Conservation (phyloP, 2,797 vertebrate species). For the Rhinoraja longicauda region DNA sequence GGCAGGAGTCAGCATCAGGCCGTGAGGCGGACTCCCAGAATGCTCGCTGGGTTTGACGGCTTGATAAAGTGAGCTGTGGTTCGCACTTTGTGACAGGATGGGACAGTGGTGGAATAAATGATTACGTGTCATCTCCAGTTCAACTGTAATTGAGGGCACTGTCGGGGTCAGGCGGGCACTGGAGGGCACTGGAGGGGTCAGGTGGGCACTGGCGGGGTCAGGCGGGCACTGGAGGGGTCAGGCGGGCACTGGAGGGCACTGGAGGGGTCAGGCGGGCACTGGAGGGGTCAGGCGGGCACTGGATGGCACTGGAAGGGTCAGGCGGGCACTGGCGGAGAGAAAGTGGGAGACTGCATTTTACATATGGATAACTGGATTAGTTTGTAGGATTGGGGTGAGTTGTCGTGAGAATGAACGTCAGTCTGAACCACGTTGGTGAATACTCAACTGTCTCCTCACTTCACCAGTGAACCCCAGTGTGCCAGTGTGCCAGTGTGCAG, state of each 20-base stretch:
- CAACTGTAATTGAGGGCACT: neutral
- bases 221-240: too few relatives aligned
- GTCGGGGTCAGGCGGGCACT: too few relatives aligned
- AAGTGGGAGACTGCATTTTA: neutral
- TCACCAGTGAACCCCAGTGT: too few relatives aligned
- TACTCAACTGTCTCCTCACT: neutral
- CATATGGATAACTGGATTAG: neutral
- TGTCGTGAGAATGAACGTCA: neutral
- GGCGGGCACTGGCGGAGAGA: too few relatives aligned
- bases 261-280: too few relatives aligned
- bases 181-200: too few relatives aligned
- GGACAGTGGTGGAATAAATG: neutral
- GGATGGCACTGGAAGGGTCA: too few relatives aligned
- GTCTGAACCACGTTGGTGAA: neutral
- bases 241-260: too few relatives aligned
- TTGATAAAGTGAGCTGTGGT: neutral
- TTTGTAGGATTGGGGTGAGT: neutral
- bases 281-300: too few relatives aligned
- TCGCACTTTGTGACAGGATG: neutral
- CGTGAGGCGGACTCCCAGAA: too few relatives aligned
- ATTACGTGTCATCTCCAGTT: neutral
- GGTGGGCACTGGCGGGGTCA: too few relatives aligned
- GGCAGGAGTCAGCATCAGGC: neutral
- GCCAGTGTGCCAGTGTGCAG: too few relatives aligned
- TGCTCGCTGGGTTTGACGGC: neutral